phyloP scores from a whole-genome alignment of 2,888 invertebrate species.

The Drosophila meridiana region DNA sequence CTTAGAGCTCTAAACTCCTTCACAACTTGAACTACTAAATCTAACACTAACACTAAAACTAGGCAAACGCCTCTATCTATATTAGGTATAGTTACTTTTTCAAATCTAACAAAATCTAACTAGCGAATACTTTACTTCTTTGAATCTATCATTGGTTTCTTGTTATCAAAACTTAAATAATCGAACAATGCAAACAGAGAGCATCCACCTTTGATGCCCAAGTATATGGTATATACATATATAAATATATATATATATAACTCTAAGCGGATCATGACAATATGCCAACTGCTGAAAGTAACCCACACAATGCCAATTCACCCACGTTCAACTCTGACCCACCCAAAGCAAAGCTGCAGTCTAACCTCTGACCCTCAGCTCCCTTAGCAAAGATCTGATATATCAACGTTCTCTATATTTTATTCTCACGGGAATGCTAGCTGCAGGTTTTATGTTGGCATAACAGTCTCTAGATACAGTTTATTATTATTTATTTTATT shows the following conservation, averaged over 20 bases:
- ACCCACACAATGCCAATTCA: conserved; percentile 48
- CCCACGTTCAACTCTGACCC: conserved; percentile 61
- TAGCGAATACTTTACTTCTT: conserved; percentile 12
- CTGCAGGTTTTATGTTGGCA: neutral
- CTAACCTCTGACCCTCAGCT: neutral
- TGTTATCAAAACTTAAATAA: conserved; percentile 34
- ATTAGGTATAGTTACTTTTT: conserved; percentile 26
- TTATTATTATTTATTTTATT: neutral
- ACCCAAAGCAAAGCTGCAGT: conserved; percentile 43
- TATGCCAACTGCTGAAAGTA: conserved; percentile 33
- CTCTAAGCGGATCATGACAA: conserved; percentile 24
- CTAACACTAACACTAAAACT: conserved; percentile 4
- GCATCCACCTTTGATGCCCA: conserved; percentile 6
- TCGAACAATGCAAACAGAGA: conserved; percentile 10
- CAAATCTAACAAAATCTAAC: conserved; percentile 1
- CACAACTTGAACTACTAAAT: conserved; percentile 20
- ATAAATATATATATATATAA: conserved; percentile 3
- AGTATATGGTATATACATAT: neutral
- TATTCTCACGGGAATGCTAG: neutral
- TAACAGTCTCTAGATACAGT: neutral
- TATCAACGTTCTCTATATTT: neutral
- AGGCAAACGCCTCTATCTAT: conserved; percentile 14
- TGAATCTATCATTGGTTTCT: conserved; percentile 64
- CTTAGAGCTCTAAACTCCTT: conserved; percentile 29
- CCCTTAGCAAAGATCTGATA: neutral